Evolutionary conservation across 2,888 invertebrate genomes (phyloP), one percentile per base, ranked within the genome.

Genomic region (Drosophila melanocephala): DNA sequence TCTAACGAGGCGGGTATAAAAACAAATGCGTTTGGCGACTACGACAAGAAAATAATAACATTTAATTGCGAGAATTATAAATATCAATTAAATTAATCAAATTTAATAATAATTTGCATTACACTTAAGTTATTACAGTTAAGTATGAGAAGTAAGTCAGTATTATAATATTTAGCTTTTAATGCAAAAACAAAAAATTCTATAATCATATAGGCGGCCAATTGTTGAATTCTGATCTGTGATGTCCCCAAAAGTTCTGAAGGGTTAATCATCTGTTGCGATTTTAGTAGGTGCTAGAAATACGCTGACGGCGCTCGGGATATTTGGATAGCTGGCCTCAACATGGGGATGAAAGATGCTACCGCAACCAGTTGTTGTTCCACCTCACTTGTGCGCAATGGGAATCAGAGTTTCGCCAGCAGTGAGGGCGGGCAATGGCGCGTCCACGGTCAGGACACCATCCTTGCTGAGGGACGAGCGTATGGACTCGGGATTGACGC

Each of bases 401-500:
- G 94, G 94, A 90, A 94, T 94, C 92, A 94, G 91, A 68, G 93
- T 94, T 90, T 94, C 94, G 62, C 93, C 93, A 69, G 90, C 86
- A 56, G 93, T 91, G 52, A 93, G 95, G 72, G 97, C 97, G 37
- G 99, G 99, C 92, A 99, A 95, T 4, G 99, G 99, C 32, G 99
- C 99, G 93, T 99, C 98, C 57, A 99, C 99, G 42, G 99, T 98
- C 75, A 99, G 95, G 37, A 99, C 98, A 52, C 99, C 99, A 93
- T 99, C 98, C 94, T 98, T 98, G 93, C 98, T 98, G 92, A 99
- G 95, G 55, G 98, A 98, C 37, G 98, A 99, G 94, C 97, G 97
- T 94, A 99, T 98, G 81, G 96, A 96, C 94, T 99, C 99, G 0
- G 99, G 98, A 94, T 99, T 98, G 72, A 99, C 98, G 89, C 99